Conservation (phyloP, 2,888 invertebrate species). For the Dermolepida albohirtum region DNA sequence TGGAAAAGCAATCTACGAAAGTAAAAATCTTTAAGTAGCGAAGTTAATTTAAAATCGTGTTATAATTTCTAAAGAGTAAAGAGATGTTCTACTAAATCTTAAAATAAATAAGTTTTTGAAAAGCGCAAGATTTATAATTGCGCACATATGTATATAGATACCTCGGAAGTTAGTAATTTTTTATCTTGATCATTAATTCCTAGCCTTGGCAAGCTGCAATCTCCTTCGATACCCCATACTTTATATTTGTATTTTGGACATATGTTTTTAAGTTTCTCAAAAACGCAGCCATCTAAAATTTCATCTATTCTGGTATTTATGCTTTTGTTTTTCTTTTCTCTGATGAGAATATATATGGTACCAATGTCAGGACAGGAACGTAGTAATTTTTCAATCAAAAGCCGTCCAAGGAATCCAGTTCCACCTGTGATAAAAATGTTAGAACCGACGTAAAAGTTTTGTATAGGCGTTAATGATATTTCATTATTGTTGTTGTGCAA, state of each 20-base stretch:
- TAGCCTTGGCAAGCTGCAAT: slow-evolving; percentile 71
- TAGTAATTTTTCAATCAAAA: slow-evolving; percentile 52
- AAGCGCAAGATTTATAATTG: neutral
- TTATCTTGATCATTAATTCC: slow-evolving; percentile 71
- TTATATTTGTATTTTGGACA: slow-evolving; percentile 37
- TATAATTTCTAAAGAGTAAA: too few species aligned
- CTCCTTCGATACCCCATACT: slow-evolving; percentile 65
- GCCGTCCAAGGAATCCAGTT: slow-evolving; percentile 48
- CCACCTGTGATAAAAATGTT: slow-evolving; percentile 48
- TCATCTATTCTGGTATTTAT: slow-evolving; percentile 51
- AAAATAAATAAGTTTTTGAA: neutral
- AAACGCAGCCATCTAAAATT: slow-evolving; percentile 47
- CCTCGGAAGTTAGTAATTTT: slow-evolving; percentile 66
- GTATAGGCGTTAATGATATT: slow-evolving; percentile 30
- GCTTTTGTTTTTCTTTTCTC: slow-evolving; percentile 55
- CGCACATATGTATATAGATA: slow-evolving; percentile 58
- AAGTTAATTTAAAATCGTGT: too few species aligned
- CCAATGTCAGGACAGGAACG: slow-evolving; percentile 53
- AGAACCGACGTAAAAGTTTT: slow-evolving; percentile 45
- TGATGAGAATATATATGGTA: slow-evolving; percentile 55
- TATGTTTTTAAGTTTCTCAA: slow-evolving; percentile 22
- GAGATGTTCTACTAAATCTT: too few species aligned
- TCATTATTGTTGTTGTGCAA: neutral
- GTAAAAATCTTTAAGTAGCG: too few species aligned
- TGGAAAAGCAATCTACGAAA: too few species aligned